Conservation (phyloP, 2,113 vertebrate genomes). For the Tyto alba region DNA sequence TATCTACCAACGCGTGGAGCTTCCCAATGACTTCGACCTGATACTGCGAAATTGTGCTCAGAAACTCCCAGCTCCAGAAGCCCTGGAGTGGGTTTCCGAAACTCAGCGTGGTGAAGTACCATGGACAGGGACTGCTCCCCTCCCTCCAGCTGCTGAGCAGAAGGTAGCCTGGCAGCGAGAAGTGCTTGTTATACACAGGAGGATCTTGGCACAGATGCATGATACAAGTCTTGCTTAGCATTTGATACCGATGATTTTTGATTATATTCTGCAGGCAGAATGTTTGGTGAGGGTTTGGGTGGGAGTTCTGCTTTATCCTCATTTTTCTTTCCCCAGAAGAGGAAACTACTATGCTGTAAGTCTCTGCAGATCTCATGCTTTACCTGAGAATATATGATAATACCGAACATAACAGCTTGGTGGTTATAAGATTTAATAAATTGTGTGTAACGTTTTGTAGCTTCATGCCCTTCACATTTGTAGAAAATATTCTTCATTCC, state of each 20-base stretch:
- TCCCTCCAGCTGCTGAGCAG: background rate
- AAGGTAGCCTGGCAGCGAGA: background rate
- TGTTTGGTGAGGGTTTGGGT: background rate
- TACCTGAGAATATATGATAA: background rate
- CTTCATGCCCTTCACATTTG: background rate
- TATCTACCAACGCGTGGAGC: background rate
- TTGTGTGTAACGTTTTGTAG: background rate
- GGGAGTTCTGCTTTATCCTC: background rate
- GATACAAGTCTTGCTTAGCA: background rate
- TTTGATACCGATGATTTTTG: background rate
- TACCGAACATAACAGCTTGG: background rate
- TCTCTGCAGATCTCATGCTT: background rate
- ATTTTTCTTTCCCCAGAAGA: background rate
- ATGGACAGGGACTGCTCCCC: slow-evolving; percentile 29
- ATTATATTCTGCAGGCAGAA: background rate
- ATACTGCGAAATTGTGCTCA: background rate
- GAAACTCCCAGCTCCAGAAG: background rate
- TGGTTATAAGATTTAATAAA: background rate
- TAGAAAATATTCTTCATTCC: background rate
- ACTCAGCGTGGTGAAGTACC: rapidly evolving
- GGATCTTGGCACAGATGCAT: background rate
- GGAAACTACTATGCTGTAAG: background rate
- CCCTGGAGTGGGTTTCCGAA: background rate
- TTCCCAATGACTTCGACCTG: background rate
- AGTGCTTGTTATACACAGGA: background rate